phyloP scores from a whole-genome alignment of 2,888 invertebrate species.

The Eupithecia vulgata region DNA sequence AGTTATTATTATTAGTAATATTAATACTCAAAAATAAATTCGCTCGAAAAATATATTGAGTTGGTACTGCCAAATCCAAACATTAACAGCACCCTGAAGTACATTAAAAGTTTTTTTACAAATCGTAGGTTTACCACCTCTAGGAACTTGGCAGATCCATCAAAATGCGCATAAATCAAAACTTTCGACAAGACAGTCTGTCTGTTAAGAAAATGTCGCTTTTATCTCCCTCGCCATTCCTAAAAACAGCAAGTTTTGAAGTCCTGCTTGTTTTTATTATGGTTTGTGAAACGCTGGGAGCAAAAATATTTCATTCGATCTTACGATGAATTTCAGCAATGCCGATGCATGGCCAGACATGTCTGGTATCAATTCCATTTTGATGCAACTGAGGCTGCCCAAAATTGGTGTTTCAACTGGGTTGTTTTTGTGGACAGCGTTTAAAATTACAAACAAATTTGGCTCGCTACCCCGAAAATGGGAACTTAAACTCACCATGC shows the following conservation, averaged over 20 bases:
- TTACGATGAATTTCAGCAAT: background rate
- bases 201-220: conserved; percentile 58
- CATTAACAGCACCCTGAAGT: conserved; percentile 43
- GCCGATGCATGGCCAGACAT: background rate
- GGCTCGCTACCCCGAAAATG: conserved; percentile 34
- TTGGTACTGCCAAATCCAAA: conserved; percentile 29
- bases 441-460: conserved; percentile 36
- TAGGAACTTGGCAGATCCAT: conserved; percentile 54
- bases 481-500: conserved; percentile 37
- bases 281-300: background rate
- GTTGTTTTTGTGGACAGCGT: conserved; percentile 35
- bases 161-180: conserved; percentile 75
- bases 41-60: conserved; percentile 22
- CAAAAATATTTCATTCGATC: background rate
- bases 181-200: conserved; percentile 58
- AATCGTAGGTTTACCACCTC: conserved; percentile 60
- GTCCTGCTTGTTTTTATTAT: conserved; percentile 51
- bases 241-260: conserved; percentile 52
- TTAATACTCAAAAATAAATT: background rate
- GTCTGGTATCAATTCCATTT: background rate
- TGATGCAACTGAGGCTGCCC: background rate
- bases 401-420: conserved; percentile 22
- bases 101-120: conserved; percentile 58
- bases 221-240: conserved; percentile 50
- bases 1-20: no score